Evolutionary conservation across 2,888 invertebrate species (phyloP).

Genomic region (Pseudococcus jackbeardsleyi): DNA sequence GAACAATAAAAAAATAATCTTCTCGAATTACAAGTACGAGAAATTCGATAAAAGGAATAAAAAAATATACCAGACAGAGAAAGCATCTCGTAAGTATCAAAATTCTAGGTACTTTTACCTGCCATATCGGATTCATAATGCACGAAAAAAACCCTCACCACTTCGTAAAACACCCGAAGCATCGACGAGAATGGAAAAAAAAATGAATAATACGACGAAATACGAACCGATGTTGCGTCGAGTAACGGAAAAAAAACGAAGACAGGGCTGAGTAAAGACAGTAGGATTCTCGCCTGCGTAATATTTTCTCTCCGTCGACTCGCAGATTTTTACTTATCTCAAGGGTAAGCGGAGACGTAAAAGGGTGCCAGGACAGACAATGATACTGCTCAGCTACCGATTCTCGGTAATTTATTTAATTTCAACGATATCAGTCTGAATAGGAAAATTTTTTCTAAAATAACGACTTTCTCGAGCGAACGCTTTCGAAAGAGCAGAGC

Average conservation of each 20-base stretch:
- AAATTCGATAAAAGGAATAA: neutral
- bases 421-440: neutral
- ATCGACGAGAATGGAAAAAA: neutral
- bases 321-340: neutral
- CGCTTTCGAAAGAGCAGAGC: neutral
- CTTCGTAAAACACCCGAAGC: neutral
- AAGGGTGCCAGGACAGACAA: neutral
- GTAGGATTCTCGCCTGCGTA: neutral
- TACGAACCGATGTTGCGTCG: neutral
- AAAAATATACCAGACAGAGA: neutral
- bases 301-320: neutral
- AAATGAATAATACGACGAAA: neutral
- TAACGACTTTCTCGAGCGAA: slow-evolving; percentile 19
- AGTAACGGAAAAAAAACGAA: neutral
- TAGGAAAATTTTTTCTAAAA: neutral
- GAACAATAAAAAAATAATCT: neutral
- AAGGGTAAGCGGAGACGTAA: neutral
- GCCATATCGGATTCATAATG: neutral
- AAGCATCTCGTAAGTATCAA: neutral
- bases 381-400: neutral
- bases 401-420: slow-evolving; percentile 36
- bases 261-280: neutral
- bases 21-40: neutral
- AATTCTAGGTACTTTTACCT: neutral
- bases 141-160: neutral